phyloP scores from a whole-genome alignment of 1,140 invertebrate species.

The Trialeurodes vaporariorum region DNA sequence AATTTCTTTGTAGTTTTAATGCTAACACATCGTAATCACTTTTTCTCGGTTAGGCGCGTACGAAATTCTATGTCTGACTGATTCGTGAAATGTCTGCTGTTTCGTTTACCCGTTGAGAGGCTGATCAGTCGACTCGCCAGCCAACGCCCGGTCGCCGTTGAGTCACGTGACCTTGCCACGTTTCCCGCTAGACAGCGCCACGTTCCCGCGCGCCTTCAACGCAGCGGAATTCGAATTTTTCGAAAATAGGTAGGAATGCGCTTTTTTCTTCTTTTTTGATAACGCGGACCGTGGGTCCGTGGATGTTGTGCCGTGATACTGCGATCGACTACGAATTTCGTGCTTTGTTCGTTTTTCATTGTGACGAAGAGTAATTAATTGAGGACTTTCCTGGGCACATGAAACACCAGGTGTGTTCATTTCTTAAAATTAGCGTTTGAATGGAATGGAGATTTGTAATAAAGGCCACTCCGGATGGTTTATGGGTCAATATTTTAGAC shows the following conservation, averaged over 20 bases:
- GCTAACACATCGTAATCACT: neutral
- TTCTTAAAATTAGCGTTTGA: no score
- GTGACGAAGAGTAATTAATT: neutral
- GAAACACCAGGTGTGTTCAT: no score
- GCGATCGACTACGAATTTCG: no score
- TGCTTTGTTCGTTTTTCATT: no score
- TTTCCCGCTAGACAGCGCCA: neutral
- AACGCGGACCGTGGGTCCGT: neutral
- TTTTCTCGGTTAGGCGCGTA: neutral
- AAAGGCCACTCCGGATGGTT: no score
- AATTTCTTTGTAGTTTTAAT: no score
- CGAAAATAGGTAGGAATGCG: neutral
- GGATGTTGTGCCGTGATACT: no score
- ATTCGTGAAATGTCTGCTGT: neutral
- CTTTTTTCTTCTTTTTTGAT: neutral
- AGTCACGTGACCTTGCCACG: neutral
- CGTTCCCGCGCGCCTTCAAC: neutral
- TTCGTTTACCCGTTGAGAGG: neutral
- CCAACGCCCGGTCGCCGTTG: neutral
- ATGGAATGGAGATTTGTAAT: no score
- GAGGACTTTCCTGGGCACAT: neutral
- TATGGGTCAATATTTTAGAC: no score
- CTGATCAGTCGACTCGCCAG: neutral
- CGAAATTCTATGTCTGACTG: neutral
- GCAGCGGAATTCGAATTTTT: neutral